Evolutionary conservation across 2,888 invertebrate genomes (phyloP), one percentile per base, ranked within the genome.

Genomic region (Eumacrocentrus americanus): DNA sequence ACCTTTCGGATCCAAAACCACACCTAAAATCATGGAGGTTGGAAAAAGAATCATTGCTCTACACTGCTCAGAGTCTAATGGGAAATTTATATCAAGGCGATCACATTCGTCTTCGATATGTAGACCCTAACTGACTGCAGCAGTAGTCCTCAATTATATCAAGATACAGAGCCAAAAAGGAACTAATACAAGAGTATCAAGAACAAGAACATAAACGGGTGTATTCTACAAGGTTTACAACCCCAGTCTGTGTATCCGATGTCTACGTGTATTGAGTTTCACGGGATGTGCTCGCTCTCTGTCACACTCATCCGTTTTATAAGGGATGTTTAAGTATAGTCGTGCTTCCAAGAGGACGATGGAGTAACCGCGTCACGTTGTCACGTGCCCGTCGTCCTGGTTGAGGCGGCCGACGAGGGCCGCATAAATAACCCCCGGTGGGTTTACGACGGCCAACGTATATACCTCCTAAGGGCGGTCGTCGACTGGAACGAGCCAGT

Each of bases 391-490:
- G 71, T 70, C 72, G 73, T 77, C 71, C 76, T 77, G 74, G 73
- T 77, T 72, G 72, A 75, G 73, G 72, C 70, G 64, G 66, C 1
- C 58, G 66, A 79, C 80, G 79, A 77, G 78, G 73, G 72, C 70
- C 71, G 79, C 79, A 80, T 80, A 80, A 80, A 80, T 79, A 80
- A 79, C 73, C 75, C 68, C 65, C 12, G 52, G 58, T 70, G 69
- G 70, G 72, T 79, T 79, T 79, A 79, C 78, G 79, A 78, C 65
- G 65, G 60, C 67, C 52, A 60, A 61, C 56, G 51, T 58, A 58
- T 63, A 61, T 62, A 63, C 55, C 42, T 46, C n/a, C n/a, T n/a
- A n/a, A n/a, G n/a, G n/a, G n/a, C n/a, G n/a, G n/a, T n/a, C n/a
- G n/a, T n/a, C n/a, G 29, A 6, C 29, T 38, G 35, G 50, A 58